Percentiles rank a stretch among this genome's conserved stretches.
These are phyloP conservation scores for Pseudorhiza aurosa DNA, from an alignment of 30 jellyfish, hydroid and myxozoan genomes.

Conservation along the genomic window DNA sequence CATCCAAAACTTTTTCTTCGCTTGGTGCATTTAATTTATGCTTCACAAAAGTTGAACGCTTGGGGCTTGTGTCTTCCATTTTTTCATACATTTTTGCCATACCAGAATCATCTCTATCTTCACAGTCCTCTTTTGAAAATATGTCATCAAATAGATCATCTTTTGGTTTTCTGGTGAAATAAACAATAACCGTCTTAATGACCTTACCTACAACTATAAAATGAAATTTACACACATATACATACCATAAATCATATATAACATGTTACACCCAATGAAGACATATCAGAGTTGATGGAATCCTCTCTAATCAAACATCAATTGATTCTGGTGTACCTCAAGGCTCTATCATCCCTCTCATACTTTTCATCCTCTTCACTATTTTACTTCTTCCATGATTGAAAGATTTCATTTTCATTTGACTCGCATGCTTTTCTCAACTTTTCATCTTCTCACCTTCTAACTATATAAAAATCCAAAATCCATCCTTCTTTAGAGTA, in stretches of 20 bases:
- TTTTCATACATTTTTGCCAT: constrained; percentile 59
- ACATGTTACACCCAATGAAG: too few species aligned
- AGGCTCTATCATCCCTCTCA: too few species aligned
- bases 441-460: too few species aligned
- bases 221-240: too few species aligned
- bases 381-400: not conserved
- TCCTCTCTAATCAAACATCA: too few species aligned
- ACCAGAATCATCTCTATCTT: constrained; percentile 37
- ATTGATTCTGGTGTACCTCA: too few species aligned
- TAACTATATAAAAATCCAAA: too few species aligned
- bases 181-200: not conserved
- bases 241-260: too few species aligned
- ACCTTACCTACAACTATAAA: too few species aligned
- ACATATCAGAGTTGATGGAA: too few species aligned
- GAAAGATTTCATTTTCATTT: not conserved
- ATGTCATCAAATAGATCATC: constrained; percentile 88
- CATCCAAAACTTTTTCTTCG: not conserved
- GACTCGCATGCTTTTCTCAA: not conserved
- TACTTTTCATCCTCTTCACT: not conserved
- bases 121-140: constrained; percentile 63
- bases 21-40: not conserved
- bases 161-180: constrained; percentile 40
- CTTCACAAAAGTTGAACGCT: not conserved
- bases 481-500: too few species aligned
- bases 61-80: constrained; percentile 53